Evolutionary conservation across 2,797 vertebrate species (phyloP).

Genomic region (Cryptoprocta ferox): DNA sequence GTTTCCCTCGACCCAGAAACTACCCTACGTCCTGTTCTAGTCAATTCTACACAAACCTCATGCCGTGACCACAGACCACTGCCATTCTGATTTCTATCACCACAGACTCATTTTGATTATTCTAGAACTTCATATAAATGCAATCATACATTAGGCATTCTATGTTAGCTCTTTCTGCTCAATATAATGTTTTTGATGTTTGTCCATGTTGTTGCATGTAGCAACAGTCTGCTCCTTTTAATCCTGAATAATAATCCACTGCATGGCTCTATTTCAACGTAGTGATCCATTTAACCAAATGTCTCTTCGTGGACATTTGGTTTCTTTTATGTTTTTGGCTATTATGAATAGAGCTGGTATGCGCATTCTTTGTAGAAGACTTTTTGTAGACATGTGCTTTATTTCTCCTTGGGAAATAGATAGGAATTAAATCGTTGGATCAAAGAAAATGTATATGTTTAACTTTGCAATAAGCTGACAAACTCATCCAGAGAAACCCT

Average conservation of each 20-base stretch:
- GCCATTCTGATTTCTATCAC: not conserved
- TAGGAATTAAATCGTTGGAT: not conserved
- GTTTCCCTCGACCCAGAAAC: not conserved
- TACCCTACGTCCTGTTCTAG: not conserved
- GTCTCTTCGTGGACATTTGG: not conserved
- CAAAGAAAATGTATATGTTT: not conserved
- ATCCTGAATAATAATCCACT: not conserved
- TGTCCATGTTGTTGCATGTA: not conserved
- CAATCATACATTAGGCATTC: not conserved
- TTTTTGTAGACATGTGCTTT: not conserved
- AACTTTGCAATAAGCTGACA: not conserved
- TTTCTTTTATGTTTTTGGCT: not conserved
- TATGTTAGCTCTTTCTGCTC: not conserved
- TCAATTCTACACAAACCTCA: not conserved
- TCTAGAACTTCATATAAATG: not conserved
- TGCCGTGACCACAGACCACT: not conserved
- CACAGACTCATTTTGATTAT: not conserved
- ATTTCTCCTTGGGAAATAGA: not conserved
- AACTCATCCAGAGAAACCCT: not conserved
- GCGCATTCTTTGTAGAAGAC: not conserved
- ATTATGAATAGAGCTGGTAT: not conserved
- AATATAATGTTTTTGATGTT: not conserved
- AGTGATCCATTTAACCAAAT: not conserved
- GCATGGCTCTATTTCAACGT: not conserved
- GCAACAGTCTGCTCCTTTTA: not conserved